Evolutionary conservation across 2,797 vertebrate species (phyloP), one percentile per base, ranked within the genome.

Genomic region (Alfaro cultratus): DNA sequence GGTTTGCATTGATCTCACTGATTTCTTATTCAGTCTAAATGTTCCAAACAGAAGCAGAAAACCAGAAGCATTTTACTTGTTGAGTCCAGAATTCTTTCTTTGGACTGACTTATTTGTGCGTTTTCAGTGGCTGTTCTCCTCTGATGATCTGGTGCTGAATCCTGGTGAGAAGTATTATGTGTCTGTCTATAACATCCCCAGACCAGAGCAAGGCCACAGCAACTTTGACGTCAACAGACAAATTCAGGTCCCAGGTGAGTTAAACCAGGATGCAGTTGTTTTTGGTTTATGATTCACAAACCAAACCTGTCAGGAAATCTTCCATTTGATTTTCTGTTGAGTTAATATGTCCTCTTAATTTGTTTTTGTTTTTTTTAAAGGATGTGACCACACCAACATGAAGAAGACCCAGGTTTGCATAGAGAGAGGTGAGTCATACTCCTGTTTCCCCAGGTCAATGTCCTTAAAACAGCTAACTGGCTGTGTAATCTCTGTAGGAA

Each of bases 131-230:
- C 88, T 90, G 0, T 95, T 96, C 86, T 93, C 86, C 12, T 80
- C 93, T 36, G 73, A 94, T 76, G 88, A 86, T 85, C 79, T 96
- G 73, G 90, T 94, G 36, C 72, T 96, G 67, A 84, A 95, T 0
- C 95, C 95, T 0, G 94, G 83, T 11, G 70, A 89, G 39, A 73
- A 0, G 0, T 96, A 96, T 80, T 12, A 0, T 1, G 90, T 96
- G 72, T 94, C 94, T 1, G 89, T 95, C 68, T 89, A 90, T 72
- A 96, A 95, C 90, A 93, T 96, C 67, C 96, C 96, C 41, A 95
- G 93, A 89, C 94, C 94, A 11, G 93, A 95, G 60, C 0, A 84
- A 1, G 0, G 15, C 8, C 73, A 95, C 87, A 94, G 87, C 73
- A 2, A 0, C 75, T 94, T 94, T 15, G 77, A 94, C 18, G 23